Evolutionary conservation across 2,113 vertebrate genomes (phyloP), one percentile per base, ranked within the genome.

Genomic region (Gasterosteus nipponicus): DNA sequence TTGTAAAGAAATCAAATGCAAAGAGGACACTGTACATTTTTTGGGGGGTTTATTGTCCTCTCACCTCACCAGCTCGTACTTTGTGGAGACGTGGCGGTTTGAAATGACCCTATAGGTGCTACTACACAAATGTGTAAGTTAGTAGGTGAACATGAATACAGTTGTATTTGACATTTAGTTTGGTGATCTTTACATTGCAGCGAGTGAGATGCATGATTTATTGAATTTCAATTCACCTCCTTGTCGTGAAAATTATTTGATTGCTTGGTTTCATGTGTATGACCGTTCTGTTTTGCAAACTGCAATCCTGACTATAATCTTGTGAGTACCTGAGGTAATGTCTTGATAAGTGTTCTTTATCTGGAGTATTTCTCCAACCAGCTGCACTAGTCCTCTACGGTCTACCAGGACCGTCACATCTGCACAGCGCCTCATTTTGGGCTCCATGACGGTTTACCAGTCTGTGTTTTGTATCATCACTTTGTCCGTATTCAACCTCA

Each of bases 111-210:
- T 61, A 14, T 22, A 41, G 10, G 19, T 41, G 10, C 19, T 41
- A 22, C 7, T 6, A 5, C 22, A 41, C 19, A 22, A 39, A 38
- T 35, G 2, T 65, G 5, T 14, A 31, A 3, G 19, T 46, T 53
- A 31, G 9, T 54, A n/a, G 47, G 7, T 19, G 7, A 49, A 49
- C 18, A 19, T 49, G 7, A 19, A 49, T 49, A 49, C 5, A 10
- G 41, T 46, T 44, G 9, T 44, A 44, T 44, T 64, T 64, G 16
- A 44, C 31, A 31, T 64, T 47, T 64, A 46, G 46, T 51, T 67
- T 10, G n/a, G 29, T n/a, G 46, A 35, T 44, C 44, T 19, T 19
- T 49, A 16, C 16, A 19, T 18, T 19, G 15, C 42, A 44, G 41
- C 61, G 29, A 18, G 26, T 63, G n/a, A 42, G 8, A 19, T 19